Evolutionary conservation across 2,888 invertebrate genomes (phyloP), one percentile per base, ranked within the genome.

Genomic region (Archaeoteleia sp.): DNA sequence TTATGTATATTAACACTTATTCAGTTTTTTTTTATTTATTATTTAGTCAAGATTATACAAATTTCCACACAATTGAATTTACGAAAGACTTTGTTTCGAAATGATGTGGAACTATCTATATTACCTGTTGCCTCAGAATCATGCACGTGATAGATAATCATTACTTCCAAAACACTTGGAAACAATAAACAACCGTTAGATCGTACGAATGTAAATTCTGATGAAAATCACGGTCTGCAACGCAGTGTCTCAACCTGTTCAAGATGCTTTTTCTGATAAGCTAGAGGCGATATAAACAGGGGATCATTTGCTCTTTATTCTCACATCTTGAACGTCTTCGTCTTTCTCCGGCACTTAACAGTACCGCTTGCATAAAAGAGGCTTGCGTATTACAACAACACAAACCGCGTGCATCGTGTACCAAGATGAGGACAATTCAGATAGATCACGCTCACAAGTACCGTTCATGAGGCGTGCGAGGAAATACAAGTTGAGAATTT

Each of bases 381-480:
- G 54, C 51, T 65, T 53, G 58, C 45, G 45, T 46, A 29, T 35
- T 49, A 29, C 30, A 63, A 39, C 51, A 37, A 37, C 51, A 35
- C 45, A 57, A 63, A 63, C 51, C 63, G 58, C 58, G 58, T 48
- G 53, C 65, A 46, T 57, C 65, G 40, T 45, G 54, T 43, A 37
- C 37, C 12, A 43, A 66, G 60, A 66, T 66, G 66, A 66, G 66
- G 66, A 66, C 66, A 66, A 60, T 66, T 66, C 58, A 54, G 65
- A 58, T 58, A 53, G 65, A 66, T 66, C 65, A 66, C 65, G 65
- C 51, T 53, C 58, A 37, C 53, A 48, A 53, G 65, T 66, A 66
- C 58, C 65, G 65, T 66, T 58, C 15, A 15, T 13, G 42, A 37
- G 23, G 9, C 63, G 43, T 49, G 43, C 40, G 62, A 63, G 54